Conservation (phyloP, 2,113 vertebrate species). For the Saguinus midas region DNA sequence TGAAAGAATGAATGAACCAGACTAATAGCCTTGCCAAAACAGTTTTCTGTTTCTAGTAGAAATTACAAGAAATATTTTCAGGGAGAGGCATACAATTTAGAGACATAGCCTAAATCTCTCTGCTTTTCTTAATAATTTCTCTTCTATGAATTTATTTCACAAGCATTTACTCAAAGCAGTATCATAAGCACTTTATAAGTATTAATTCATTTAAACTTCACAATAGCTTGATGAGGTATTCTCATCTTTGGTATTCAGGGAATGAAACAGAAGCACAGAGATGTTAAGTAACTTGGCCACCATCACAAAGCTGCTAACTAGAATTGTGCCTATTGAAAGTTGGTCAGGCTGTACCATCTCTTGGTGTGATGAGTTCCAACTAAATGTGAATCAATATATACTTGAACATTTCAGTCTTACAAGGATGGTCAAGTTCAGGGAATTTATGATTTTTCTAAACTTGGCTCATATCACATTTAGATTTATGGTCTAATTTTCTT, state of each 20-base stretch:
- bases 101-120: neutral
- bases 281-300: neutral
- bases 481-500: neutral
- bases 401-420: neutral
- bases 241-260: neutral
- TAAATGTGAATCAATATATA: neutral
- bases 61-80: neutral
- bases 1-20: neutral
- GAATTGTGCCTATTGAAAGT: neutral
- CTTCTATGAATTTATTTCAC: slow-evolving; percentile 2
- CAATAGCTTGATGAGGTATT: neutral
- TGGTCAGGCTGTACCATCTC: neutral
- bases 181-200: neutral
- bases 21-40: neutral
- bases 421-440: neutral
- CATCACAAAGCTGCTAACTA: neutral
- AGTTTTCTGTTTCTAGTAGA: neutral
- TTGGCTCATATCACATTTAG: neutral
- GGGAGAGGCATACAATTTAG: neutral
- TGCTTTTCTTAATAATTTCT: neutral
- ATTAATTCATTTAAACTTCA: neutral
- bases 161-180: neutral
- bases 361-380: neutral
- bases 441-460: neutral
- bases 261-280: neutral